A percentile compares a stretch with the other conserved stretches of the same genome.
These are phyloP conservation scores for Hiodon tergisus DNA, from an alignment of 2,113 vertebrate genomes.

Conservation along the genomic window DNA sequence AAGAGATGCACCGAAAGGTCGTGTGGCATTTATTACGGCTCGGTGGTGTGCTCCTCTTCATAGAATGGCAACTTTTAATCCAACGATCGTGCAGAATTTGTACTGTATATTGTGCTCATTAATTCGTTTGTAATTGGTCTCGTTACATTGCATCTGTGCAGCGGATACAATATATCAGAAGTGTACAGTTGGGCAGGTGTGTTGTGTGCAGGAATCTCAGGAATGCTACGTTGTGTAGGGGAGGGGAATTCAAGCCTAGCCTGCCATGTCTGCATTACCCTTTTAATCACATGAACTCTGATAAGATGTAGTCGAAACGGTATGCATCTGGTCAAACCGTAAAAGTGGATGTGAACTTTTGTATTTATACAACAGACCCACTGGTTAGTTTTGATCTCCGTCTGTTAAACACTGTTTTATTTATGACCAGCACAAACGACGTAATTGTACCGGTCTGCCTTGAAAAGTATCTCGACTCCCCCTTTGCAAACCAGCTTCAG, in stretches of 20 bases:
- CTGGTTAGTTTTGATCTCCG: no score
- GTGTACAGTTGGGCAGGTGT: slow-evolving; percentile 1
- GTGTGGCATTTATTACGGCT: neutral
- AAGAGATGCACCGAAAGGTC: neutral
- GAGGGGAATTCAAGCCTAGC: neutral
- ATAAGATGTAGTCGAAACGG: no score
- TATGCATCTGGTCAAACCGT: no score
- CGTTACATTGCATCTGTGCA: neutral
- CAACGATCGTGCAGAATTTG: neutral
- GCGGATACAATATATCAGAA: neutral
- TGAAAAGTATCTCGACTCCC: no score
- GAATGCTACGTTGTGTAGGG: neutral
- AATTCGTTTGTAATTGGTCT: neutral
- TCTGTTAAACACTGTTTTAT: no score
- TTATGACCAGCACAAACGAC: no score
- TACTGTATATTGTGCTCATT: neutral
- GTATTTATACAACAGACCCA: no score
- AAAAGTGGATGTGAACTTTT: no score
- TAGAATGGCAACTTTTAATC: neutral
- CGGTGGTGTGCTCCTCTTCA: no score
- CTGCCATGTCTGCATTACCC: neutral
- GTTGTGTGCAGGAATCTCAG: neutral
- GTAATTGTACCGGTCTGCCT: no score
- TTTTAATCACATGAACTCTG: no score
- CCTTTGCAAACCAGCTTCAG: no score